Evolutionary conservation across 2,113 vertebrate genomes (phyloP), one percentile per base, ranked within the genome.

Genomic region (Otis tarda): DNA sequence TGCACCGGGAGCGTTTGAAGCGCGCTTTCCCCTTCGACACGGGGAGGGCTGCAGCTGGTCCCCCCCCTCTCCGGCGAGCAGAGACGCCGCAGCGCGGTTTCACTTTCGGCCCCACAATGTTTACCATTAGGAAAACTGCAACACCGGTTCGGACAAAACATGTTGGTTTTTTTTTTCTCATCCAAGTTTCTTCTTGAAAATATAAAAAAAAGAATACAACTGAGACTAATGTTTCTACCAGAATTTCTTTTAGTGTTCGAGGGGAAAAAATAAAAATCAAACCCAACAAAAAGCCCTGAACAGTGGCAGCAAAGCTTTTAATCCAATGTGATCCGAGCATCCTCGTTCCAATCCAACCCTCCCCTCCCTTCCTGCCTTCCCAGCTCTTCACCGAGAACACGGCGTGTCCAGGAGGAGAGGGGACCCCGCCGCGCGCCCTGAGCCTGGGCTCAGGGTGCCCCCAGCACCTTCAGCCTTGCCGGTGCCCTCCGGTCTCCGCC

Each of bases 291-390:
- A 86, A 77, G 2, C 14, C 55, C 35, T 47, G 18, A 87, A 89
- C 27, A 45, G 82, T 41, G 68, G 61, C 64, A 95, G 86, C 80
- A 95, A 95, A 95, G 91, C 93, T 88, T 92, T 95, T 86, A 95
- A 95, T 92, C 89, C 91, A 69, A 37, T 50, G 30, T 30, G 83
- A 96, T 85, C 61, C 8, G 4, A 90, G 91, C 76, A 93, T 88
- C 93, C 83, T 64, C 47, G 83, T 76, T 95, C 89, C 86, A 92
- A 92, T 95, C 89, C 86, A 92, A 92, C 53, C 9, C 75, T 95
- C 89, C 91, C 75, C 86, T 95, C 75, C 83, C 79, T 93, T 93
- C 91, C 82, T 71, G 87, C 67, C 24, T 57, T 55, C 75, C 70
- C 79, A 61, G 69, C 60, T 78, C 85, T n/a, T 19, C 4, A 9